Evolutionary conservation across 2,113 vertebrate genomes (phyloP).

Genomic region (Platycercus adscitus): DNA sequence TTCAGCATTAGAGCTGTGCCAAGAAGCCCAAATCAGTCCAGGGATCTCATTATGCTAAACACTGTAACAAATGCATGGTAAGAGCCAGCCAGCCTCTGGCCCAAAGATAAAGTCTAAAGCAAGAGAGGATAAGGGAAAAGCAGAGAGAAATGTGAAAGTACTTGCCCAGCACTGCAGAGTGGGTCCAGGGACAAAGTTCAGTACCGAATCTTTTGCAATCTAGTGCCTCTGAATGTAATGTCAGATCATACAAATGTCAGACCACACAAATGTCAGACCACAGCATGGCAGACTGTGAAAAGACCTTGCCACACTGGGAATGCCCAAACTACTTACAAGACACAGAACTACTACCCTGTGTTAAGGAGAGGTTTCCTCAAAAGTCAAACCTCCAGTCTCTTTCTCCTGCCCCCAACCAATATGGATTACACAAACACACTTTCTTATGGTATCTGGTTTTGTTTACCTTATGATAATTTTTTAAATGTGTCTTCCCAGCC

Average conservation of each 20-base stretch:
- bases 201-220: not conserved
- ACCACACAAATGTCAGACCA: not conserved
- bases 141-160: not conserved
- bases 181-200: not conserved
- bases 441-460: not conserved
- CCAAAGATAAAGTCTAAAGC: not conserved
- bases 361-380: not conserved
- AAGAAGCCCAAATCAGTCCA: not conserved
- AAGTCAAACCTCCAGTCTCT: not conserved
- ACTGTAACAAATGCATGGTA: rapidly evolving
- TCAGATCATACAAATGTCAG: not conserved
- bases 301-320: not conserved
- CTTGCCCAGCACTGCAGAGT: not conserved
- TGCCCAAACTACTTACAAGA: not conserved
- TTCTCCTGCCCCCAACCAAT: not conserved
- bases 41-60: not conserved
- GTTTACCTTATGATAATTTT: not conserved
- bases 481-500: not conserved
- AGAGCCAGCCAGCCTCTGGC: not conserved
- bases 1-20: not conserved
- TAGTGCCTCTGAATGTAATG: not conserved
- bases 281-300: not conserved
- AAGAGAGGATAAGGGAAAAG: not conserved
- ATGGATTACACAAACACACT: not conserved
- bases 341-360: not conserved